A percentile compares a stretch with the other conserved stretches of the same genome.
Conservation (phyloP, 2,113 vertebrate genomes). For the Oriolus oriolus region DNA sequence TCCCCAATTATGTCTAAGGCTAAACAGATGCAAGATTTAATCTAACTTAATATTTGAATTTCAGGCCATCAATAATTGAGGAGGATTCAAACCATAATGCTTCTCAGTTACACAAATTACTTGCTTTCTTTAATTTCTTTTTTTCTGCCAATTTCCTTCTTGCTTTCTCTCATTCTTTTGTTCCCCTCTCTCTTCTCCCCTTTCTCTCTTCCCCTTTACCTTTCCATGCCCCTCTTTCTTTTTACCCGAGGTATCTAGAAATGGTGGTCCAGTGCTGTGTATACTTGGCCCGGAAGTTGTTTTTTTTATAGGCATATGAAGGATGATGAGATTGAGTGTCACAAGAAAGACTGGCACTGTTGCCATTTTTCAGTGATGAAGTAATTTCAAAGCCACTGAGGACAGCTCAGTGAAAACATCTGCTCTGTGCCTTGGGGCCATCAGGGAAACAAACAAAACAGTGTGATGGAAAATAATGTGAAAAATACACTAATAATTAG, state of each 20-base stretch:
- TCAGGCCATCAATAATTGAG: background rate
- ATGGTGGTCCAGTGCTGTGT: background rate
- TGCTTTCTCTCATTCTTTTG: background rate
- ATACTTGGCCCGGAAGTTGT: background rate
- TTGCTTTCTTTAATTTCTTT: background rate
- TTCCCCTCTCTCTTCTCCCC: background rate
- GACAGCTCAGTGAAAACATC: constrained; percentile 40
- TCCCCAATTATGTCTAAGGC: background rate
- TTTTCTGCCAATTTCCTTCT: background rate
- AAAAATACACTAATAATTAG: background rate
- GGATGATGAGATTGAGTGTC: background rate
- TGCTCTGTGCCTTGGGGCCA: background rate
- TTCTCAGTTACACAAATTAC: background rate
- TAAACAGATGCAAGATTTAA: background rate
- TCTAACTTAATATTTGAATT: constrained; percentile 11
- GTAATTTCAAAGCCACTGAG: constrained; percentile 23
- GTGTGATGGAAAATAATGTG: background rate
- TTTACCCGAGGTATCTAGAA: background rate
- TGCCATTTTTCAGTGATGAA: constrained; percentile 3
- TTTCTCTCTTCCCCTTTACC: background rate
- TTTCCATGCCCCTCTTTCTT: background rate
- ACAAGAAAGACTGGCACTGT: background rate
- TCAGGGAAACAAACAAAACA: background rate
- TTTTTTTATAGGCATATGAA: background rate
- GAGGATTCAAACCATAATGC: background rate